These are phyloP conservation scores for Pempheris klunzingeri DNA, from an alignment of 2,797 vertebrate species.

Conservation along the genomic window DNA sequence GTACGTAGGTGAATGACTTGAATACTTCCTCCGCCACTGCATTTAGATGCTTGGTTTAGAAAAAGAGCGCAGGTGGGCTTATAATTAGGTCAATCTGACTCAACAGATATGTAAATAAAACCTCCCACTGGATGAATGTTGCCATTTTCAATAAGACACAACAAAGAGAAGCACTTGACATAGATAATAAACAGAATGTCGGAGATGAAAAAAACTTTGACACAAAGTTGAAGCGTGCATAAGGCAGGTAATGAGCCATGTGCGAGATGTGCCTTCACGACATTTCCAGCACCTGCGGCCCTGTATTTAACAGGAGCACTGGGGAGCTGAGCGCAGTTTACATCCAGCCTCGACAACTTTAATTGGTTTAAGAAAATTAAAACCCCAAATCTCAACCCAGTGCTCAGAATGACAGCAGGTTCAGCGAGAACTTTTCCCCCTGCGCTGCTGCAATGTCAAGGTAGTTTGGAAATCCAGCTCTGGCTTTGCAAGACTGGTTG, in stretches of 20 bases:
- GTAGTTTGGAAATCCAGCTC: constrained; percentile 6
- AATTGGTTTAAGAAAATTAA: constrained; percentile 37
- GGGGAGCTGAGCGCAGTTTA: constrained; percentile 29
- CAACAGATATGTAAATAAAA: neutral
- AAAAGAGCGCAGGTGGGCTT: too few species aligned
- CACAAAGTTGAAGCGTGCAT: neutral
- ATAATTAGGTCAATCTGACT: neutral
- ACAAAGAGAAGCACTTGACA: neutral
- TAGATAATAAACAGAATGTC: neutral
- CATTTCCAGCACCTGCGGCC: constrained; percentile 2
- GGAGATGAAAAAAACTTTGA: neutral
- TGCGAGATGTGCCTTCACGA: constrained; percentile 7
- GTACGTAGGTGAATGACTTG: too few species aligned
- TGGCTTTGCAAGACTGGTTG: neutral
- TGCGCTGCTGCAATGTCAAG: neutral
- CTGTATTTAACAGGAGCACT: constrained; percentile 25
- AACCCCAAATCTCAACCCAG: constrained; percentile 19
- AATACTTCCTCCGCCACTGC: too few species aligned
- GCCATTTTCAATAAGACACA: neutral
- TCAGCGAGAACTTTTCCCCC: constrained; percentile 12
- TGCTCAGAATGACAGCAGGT: constrained; percentile 23
- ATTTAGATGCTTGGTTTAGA: neutral
- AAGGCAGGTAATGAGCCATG: constrained; percentile 4
- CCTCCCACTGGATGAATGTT: neutral
- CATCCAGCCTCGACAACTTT: constrained; percentile 29